Percentiles rank a stretch among this genome's conserved stretches.
These are phyloP conservation scores for Rhynchonycteris naso DNA, from an alignment of 2,797 vertebrate genomes.

Conservation along the genomic window DNA sequence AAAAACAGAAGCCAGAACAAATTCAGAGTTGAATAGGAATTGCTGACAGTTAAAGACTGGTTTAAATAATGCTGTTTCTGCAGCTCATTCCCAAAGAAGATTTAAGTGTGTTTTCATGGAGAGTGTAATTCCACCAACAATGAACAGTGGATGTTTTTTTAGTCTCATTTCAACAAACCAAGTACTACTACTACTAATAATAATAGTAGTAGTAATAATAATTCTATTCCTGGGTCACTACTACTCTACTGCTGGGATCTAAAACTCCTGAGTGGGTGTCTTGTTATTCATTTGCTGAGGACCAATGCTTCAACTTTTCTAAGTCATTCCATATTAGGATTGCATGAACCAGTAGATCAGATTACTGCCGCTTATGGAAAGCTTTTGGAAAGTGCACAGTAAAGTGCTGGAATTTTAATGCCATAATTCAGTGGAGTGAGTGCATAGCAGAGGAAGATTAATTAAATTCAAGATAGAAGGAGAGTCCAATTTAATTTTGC, in stretches of 20 bases:
- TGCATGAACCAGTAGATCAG: constrained; percentile 57
- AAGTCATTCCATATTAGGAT: constrained; percentile 73
- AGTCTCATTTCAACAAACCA: neutral
- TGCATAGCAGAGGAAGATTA: constrained; percentile 62
- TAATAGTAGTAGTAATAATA: neutral
- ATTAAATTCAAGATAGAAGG: constrained; percentile 76
- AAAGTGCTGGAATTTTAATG: constrained; percentile 67
- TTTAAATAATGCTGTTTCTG: constrained; percentile 48
- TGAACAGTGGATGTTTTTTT: constrained; percentile 4
- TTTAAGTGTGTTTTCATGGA: neutral
- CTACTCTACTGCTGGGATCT: constrained; percentile 32
- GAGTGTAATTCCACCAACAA: constrained; percentile 6
- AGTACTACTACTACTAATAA: neutral
- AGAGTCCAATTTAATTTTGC: constrained; percentile 74
- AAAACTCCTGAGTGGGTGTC: constrained; percentile 28
- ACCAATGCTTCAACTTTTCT: constrained; percentile 46
- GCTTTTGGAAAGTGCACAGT: constrained; percentile 60
- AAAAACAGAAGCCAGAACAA: constrained; percentile 43
- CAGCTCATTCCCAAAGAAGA: neutral
- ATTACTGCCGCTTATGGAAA: constrained; percentile 67
- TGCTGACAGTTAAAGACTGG: neutral
- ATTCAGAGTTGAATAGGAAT: constrained; percentile 44
- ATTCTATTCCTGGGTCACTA: neutral
- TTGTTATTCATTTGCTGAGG: constrained; percentile 42
- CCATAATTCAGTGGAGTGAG: constrained; percentile 65